phyloP scores from a whole-genome alignment of 1,140 invertebrate genomes.

The Drosophila nannoptera region DNA sequence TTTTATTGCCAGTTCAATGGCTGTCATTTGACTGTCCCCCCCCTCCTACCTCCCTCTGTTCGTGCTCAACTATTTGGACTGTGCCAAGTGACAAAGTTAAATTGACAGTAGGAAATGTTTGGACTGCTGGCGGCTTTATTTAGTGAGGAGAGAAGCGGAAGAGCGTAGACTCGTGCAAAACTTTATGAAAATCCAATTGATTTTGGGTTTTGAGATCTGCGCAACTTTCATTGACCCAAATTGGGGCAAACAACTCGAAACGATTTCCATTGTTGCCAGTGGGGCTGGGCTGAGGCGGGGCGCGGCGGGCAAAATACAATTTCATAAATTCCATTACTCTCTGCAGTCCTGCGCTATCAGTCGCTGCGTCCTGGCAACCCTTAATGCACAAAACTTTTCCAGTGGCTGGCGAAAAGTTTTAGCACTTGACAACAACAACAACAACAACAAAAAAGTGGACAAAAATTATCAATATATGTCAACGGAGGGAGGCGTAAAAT shows the following conservation, averaged over 20 bases:
- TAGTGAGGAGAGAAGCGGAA: neutral
- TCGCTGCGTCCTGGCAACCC: conserved; percentile 6
- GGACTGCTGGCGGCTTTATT: neutral
- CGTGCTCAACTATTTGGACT: neutral
- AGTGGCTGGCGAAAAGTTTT: conserved; percentile 39
- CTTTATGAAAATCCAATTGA: conserved; percentile 75
- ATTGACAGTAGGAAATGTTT: conserved; percentile 33
- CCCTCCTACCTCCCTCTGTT: too few relatives aligned
- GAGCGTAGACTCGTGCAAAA: conserved; percentile 21
- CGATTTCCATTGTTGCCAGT: conserved; percentile 40
- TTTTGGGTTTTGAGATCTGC: conserved; percentile 40
- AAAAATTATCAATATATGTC: conserved; percentile 55
- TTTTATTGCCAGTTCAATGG: conserved; percentile 63
- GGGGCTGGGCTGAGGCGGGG: neutral
- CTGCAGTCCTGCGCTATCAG: neutral
- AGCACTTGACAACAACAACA: conserved; percentile 44
- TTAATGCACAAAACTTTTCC: conserved; percentile 51
- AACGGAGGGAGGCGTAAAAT: conserved; percentile 24
- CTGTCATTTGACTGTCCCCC: conserved; percentile 33
- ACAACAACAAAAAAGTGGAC: conserved; percentile 7
- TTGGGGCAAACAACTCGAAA: conserved; percentile 65
- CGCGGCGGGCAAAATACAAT: conserved; percentile 54
- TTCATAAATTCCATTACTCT: conserved; percentile 71
- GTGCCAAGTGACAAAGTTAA: conserved; percentile 54
- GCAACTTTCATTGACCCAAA: conserved; percentile 73